These are phyloP conservation scores for Trichogramma evanescens DNA, from an alignment of 2,888 invertebrate genomes.

Conservation along the genomic window DNA sequence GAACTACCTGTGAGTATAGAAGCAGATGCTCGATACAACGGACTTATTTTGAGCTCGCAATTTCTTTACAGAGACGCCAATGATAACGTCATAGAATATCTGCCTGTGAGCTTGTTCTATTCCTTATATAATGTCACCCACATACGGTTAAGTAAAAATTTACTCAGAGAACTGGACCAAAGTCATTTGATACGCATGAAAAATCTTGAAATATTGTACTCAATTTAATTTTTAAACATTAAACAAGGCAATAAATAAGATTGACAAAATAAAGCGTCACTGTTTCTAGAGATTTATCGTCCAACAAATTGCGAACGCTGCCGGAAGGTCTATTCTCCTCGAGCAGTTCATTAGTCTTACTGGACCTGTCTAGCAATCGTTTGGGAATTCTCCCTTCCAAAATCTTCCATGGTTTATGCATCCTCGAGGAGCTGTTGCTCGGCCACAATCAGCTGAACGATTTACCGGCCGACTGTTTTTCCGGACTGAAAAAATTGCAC, in stretches of 20 bases:
- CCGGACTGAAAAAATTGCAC: conserved; percentile 54
- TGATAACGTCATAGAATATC: conserved; percentile 40
- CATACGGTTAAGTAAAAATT: conserved; percentile 37
- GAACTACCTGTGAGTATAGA: conserved; percentile 47
- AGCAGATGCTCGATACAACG: neutral
- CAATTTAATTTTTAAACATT: neutral
- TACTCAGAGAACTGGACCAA: conserved; percentile 36
- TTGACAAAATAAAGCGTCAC: neutral
- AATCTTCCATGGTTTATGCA: conserved; percentile 55
- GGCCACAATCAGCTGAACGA: conserved; percentile 59
- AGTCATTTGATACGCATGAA: conserved; percentile 38
- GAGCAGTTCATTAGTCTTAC: conserved; percentile 46
- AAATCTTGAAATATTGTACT: conserved; percentile 39
- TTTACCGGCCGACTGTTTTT: conserved; percentile 56
- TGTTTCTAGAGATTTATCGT: conserved; percentile 52
- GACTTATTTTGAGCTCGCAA: neutral
- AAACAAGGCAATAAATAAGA: neutral
- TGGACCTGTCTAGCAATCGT: conserved; percentile 69
- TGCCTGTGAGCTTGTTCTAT: conserved; percentile 39
- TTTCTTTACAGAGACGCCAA: conserved; percentile 37
- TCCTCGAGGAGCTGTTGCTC: conserved; percentile 62
- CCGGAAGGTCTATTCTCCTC: conserved; percentile 54
- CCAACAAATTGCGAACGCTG: conserved; percentile 57
- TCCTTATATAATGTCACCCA: conserved; percentile 37
- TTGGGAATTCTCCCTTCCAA: conserved; percentile 60